A percentile compares a stretch with the other conserved stretches of the same genome.
Evolutionary conservation across 2,797 vertebrate species (phyloP).

Genomic region (Sebastes taczanowskii): DNA sequence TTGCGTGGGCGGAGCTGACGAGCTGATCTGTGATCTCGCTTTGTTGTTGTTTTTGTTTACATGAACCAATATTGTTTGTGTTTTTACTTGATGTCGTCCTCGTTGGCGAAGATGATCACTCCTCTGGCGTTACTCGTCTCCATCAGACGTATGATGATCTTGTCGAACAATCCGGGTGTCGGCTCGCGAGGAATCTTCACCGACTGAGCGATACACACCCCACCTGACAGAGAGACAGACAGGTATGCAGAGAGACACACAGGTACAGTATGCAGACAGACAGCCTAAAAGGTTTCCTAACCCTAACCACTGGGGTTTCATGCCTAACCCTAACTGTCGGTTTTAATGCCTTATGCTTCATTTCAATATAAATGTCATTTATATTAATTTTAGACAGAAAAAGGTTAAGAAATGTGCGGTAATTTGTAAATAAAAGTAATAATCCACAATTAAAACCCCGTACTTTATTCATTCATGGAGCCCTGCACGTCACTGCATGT

Average conservation of each 20-base stretch:
- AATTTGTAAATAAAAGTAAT: too few species aligned
- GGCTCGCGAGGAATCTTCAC: constrained; percentile 94
- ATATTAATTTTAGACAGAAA: too few species aligned
- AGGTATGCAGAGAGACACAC: background rate
- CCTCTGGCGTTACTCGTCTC: constrained; percentile 91
- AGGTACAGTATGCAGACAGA: background rate
- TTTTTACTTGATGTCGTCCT: constrained; percentile 92
- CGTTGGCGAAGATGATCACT: constrained; percentile 92
- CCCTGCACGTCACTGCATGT: too few species aligned
- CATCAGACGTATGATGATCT: constrained; percentile 89
- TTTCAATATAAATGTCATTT: too few species aligned
- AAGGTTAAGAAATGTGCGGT: too few species aligned
- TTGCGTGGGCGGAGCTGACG: background rate
- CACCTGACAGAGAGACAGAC: constrained; percentile 73
- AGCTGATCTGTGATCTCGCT: background rate
- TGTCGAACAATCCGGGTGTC: constrained; percentile 87
- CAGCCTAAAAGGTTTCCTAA: too few species aligned
- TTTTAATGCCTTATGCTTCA: too few species aligned
- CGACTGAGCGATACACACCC: constrained; percentile 92
- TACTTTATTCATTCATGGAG: too few species aligned
- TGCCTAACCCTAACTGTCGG: too few species aligned
- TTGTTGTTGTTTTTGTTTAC: background rate
- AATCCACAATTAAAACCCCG: too few species aligned
- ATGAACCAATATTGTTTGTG: background rate
- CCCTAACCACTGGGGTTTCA: too few species aligned